phyloP scores from a whole-genome alignment of 2,888 invertebrate species.

The Rhingia campestris region DNA sequence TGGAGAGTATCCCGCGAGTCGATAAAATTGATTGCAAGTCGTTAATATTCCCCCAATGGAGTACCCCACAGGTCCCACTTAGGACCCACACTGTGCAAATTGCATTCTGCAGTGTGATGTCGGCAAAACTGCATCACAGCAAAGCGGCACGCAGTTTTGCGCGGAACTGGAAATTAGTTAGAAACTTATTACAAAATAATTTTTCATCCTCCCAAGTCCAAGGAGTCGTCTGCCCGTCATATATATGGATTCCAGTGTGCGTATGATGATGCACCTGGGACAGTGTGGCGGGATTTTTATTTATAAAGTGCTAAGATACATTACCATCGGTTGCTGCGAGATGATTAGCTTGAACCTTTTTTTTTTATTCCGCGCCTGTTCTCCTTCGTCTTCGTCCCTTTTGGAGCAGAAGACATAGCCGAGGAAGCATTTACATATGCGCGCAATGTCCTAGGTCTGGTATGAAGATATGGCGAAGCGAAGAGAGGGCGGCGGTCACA shows the following conservation, averaged over 20 bases:
- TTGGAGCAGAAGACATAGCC: no score
- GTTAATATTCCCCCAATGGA: conserved; percentile 67
- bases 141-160: conserved; percentile 62
- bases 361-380: background rate
- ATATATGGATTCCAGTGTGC: background rate
- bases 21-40: conserved; percentile 74
- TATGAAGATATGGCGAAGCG: background rate
- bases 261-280: conserved; percentile 4
- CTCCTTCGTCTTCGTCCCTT: background rate
- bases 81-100: conserved; percentile 73
- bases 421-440: conserved; percentile 32
- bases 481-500: conserved; percentile 1
- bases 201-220: conserved; percentile 61
- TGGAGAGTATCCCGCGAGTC: conserved; percentile 45
- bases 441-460: conserved; percentile 26
- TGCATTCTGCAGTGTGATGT: conserved; percentile 48
- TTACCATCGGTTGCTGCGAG: conserved; percentile 56
- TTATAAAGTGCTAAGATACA: conserved; percentile 73
- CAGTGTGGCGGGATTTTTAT: conserved; percentile 36
- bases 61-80: conserved; percentile 69
- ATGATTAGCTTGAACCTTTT: conserved; percentile 54
- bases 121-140: conserved; percentile 46
- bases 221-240: conserved; percentile 9
- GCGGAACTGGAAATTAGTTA: conserved; percentile 62
- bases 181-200: conserved; percentile 73